Base-by-base conservation (phyloP, 2,113 vertebrate genomes). In the Anhinga anhinga region DNA sequence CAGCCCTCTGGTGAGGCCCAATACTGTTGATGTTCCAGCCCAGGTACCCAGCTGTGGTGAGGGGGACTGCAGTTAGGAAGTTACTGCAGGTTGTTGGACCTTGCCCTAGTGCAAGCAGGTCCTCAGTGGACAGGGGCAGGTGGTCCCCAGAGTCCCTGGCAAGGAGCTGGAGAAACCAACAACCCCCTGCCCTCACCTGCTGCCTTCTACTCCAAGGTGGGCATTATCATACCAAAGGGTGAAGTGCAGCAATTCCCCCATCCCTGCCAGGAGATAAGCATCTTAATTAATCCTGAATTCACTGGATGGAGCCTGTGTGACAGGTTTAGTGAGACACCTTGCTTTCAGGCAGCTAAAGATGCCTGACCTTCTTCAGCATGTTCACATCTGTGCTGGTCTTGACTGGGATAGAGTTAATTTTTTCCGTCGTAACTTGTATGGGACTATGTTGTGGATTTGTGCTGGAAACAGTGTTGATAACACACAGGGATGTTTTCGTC, bases 181-280 rank as follows among this genome's bases (percentile, higher is more conserved):
- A 92, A 29, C n/a, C 8, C 19, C 2, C 1, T 47, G 52, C 10
- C 29, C 20, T 82, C 0, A 0, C 5, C n/a, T 70, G 21, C 59
- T 81, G 29, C 47, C 44, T 61, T 49, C 34, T 59, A 3, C 17
- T 82, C 21, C 13, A 29, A 11, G 32, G 29, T 88, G 40, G 23
- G 8, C 3, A 10, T 69, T 82, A 67, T 36, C 8, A 2, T 26
- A 50, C 17, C 10, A 36, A 62, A 59, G 2, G 13, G 50, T 53
- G 9, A 66, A 55, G 19, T 19, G 17, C 42, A 29, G 40, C 13
- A 9, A 58, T 53, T 67, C 56, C 36, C 6, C 3, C 83, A 30
- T 13, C 36, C 12, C 29, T 71, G 42, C 8, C 32, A 69, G 44
- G 19, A 89, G 40, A 66, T 69, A 86, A 89, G 17, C 8, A n/a